Evolutionary conservation across 2,888 invertebrate genomes (phyloP).

Genomic region (Cosmopolites sordidus): DNA sequence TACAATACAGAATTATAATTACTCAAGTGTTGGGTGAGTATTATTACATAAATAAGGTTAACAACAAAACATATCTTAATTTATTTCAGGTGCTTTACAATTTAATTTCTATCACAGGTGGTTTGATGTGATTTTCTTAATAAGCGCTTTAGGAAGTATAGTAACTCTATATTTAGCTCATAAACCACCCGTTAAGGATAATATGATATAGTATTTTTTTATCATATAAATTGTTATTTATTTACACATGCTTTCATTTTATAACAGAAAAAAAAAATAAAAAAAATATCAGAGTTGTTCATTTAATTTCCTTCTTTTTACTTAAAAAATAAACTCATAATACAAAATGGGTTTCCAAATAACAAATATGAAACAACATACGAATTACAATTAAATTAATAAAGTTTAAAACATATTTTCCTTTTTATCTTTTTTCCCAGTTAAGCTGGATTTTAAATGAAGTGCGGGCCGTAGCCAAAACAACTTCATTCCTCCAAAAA

Average conservation of each 20-base stretch:
- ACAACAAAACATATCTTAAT: too few species aligned
- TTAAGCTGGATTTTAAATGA: too few species aligned
- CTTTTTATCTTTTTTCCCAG: too few species aligned
- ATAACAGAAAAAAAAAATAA: neutral
- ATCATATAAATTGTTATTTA: constrained; percentile 4
- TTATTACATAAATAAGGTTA: neutral
- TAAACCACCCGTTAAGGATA: constrained; percentile 55
- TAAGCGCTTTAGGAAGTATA: constrained; percentile 93
- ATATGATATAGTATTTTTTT: constrained; percentile 29
- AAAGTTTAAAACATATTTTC: constrained; percentile 2
- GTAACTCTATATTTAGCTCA: constrained; percentile 93
- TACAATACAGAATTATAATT: constrained; percentile 90
- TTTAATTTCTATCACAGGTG: constrained; percentile 99
- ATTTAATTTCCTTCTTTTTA: constrained; percentile 2
- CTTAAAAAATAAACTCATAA: constrained; percentile 9
- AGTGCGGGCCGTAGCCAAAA: too few species aligned
- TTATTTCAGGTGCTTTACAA: constrained; percentile 72
- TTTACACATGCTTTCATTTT: neutral
- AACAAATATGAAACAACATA: constrained; percentile 14
- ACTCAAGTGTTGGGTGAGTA: constrained; percentile 82
- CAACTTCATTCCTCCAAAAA: too few species aligned
- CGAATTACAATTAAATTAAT: neutral
- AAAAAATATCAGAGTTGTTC: neutral
- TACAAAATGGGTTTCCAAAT: constrained; percentile 9
- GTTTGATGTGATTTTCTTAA: constrained; percentile 99